Evolutionary conservation across 2,113 vertebrate genomes (phyloP), one percentile per base, ranked within the genome.

Genomic region (Sebastes schlegelii): DNA sequence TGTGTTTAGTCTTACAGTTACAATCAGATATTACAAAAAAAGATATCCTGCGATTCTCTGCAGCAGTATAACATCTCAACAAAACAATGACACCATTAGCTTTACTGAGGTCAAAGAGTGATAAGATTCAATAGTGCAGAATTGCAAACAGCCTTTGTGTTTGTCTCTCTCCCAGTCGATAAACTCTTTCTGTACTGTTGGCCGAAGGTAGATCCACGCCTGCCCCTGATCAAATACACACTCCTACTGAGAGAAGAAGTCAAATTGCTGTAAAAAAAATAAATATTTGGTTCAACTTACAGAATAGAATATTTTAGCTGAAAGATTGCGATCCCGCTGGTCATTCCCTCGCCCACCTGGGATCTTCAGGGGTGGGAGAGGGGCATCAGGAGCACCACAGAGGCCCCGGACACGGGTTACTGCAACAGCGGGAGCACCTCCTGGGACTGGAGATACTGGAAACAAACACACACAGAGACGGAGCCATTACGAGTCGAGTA

Each of bases 301-400:
- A 83, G 97, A 98, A 93, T 98, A 97, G 93, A 98, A 97, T 95
- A 97, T 94, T 87, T 96, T 97, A 95, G 98, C 98, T 97, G 98
- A 97, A 98, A 98, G 98, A 99, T 96, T 98, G 97, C 96, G 98
- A 99, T 99, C 98, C 98, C 98, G 95, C 95, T 98, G 97, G 96
- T 97, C 97, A 96, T 98, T 97, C 98, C 98, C 98, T 99, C 98
- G 98, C 98, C 98, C 98, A 99, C 98, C 98, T 98, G 98, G 98
- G 98, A 99, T 99, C 98, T 98, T 99, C 97, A 98, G 97, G 96
- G 98, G 98, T 99, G 98, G 98, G 98, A 95, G 98, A 99, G 98
- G 98, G 98, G 95, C 98, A 99, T 99, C 98, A 99, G 98, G 98
- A 99, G 95, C 98, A 98, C 98, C 98, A 99, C 98, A 93, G 98